Evolutionary conservation across 2,888 invertebrate species (phyloP).

Genomic region (Sipunculus nudus): DNA sequence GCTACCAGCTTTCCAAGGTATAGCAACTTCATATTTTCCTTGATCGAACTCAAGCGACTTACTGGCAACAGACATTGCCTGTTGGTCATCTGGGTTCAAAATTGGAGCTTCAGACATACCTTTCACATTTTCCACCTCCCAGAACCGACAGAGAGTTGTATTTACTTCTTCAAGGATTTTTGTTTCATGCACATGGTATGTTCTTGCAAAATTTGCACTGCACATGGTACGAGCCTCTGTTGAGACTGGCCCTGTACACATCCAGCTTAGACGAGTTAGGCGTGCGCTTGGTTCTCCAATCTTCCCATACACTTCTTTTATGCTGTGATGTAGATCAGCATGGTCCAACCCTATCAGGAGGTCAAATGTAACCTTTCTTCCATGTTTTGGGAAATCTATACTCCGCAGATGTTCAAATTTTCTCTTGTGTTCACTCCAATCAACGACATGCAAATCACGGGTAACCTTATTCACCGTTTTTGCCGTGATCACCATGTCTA

Average conservation of each 20-base stretch:
- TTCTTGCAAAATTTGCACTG: too few relatives aligned
- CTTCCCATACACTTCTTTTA: conserved; percentile 22
- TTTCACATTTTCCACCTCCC: too few relatives aligned
- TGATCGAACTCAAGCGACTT: neutral
- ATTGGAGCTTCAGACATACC: too few relatives aligned
- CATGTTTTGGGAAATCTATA: conserved; percentile 7
- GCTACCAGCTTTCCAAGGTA: conserved; percentile 25
- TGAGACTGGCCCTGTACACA: conserved; percentile 21
- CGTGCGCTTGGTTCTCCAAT: conserved; percentile 29
- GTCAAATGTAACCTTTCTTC: conserved; percentile 1
- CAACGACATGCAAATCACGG: conserved; percentile 8
- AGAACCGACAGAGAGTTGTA: too few relatives aligned
- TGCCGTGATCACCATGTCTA: conserved; percentile 8
- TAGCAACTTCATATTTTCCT: conserved; percentile 12
- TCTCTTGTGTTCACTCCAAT: conserved; percentile 10
- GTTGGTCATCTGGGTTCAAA: too few relatives aligned
- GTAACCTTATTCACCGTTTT: conserved; percentile 14
- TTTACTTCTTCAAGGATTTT: too few relatives aligned
- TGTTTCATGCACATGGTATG: too few relatives aligned
- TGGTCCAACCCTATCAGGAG: conserved; percentile 33
- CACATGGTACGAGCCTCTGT: neutral
- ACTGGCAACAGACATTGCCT: neutral
- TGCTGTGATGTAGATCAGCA: conserved; percentile 19
- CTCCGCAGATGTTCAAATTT: conserved; percentile 15
- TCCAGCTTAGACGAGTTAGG: conserved; percentile 31